Evolutionary conservation across 2,888 invertebrate species (phyloP), one percentile per base, ranked within the genome.

Genomic region (Piscicola geometra): DNA sequence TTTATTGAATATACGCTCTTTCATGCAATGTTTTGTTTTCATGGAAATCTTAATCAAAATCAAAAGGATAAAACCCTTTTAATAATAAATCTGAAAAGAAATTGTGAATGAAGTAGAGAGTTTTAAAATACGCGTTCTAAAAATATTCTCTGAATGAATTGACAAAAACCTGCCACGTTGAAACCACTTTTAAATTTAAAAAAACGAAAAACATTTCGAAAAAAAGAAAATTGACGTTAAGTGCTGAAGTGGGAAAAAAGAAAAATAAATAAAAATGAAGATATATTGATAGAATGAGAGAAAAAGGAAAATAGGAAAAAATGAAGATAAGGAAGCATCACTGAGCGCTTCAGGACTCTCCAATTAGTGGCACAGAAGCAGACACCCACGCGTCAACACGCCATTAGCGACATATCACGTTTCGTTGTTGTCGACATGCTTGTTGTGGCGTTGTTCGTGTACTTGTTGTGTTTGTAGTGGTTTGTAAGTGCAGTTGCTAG

Each of bases 371-470:
- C 50, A 47, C 12, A 47, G 21, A 56, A 25, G 60, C 60, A 21
- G n/a, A n/a, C 60, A 21, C n/a, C 60, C 60, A 56, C 25, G 60
- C 60, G 60, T 56, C 60, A 56, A 56, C 60, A 56, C 12, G 60
- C 60, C n/a, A 56, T 56, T 56, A 56, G 60, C 25, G n/a, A 18
- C 60, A 18, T 56, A 56, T 56, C 60, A 56, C 60, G 60, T 56
- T 56, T 56, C 60, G n/a, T n/a, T n/a, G n/a, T 18, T 56, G 12
- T 56, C n/a, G 9, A 3, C 25, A n/a, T 56, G 60, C 60, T 9
- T 56, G 50, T 47, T 9, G 9, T 9, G 21, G 5, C 25, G 60
- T 56, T 56, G 41, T 15, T 41, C 5, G 30, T 30, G 33, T 28
- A 12, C 32, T 9, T 68, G 64, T n/a, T 3, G 64, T 64, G 15